These are phyloP conservation scores for Scomberomorus guttatus DNA, from an alignment of 2,797 vertebrate genomes.

Conservation along the genomic window DNA sequence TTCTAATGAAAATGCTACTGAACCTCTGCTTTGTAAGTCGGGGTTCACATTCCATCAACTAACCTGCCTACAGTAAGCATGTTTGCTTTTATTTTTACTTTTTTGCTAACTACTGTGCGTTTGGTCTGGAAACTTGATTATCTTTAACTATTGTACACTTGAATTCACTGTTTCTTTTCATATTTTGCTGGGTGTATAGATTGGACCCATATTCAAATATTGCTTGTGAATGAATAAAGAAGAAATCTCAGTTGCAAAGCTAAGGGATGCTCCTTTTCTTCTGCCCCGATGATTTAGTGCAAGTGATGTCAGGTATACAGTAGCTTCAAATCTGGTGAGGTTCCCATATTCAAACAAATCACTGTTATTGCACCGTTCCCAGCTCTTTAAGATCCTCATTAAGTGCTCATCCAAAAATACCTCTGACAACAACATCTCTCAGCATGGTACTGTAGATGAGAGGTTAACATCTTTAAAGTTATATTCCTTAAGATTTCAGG, in stretches of 20 bases:
- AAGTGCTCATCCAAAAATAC: constrained; percentile 40
- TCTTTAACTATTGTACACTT: constrained; percentile 48
- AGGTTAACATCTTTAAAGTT: constrained; percentile 26
- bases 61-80: constrained; percentile 38
- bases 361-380: constrained; percentile 42
- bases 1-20: constrained; percentile 79
- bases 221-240: constrained; percentile 80
- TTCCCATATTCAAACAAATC: constrained; percentile 35
- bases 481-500: constrained; percentile 25
- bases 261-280: constrained; percentile 28
- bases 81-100: constrained; percentile 4
- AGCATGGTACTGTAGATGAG: neutral
- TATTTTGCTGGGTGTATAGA: constrained; percentile 50
- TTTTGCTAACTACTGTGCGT: constrained; percentile 37
- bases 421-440: neutral
- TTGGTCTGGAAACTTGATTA: constrained; percentile 65
- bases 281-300: constrained; percentile 71
- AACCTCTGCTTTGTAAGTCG: constrained; percentile 59
- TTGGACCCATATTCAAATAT: constrained; percentile 76
- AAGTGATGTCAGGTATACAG: constrained; percentile 74
- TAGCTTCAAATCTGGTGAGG: constrained; percentile 60
- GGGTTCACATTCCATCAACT: constrained; percentile 49
- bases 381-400: constrained; percentile 33
- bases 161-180: constrained; percentile 28
- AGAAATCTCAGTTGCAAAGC: constrained; percentile 62